Evolutionary conservation across 2,797 vertebrate species (phyloP).

Genomic region (Poecilia picta): DNA sequence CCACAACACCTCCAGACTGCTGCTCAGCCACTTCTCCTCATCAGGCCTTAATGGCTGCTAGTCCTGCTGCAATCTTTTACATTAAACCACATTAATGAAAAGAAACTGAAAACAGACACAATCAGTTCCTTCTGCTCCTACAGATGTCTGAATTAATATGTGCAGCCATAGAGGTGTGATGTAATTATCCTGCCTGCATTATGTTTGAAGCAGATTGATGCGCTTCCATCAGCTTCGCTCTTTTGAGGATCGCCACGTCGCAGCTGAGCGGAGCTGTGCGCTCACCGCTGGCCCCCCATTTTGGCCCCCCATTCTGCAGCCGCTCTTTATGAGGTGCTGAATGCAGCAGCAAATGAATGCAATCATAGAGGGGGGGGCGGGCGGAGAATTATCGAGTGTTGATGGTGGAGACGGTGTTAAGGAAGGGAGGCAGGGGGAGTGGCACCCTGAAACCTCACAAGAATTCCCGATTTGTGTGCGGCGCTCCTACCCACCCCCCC

Average conservation of each 20-base stretch:
- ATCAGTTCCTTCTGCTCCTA: constrained; percentile 22
- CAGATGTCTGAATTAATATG: constrained; percentile 22
- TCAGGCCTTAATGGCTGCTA: constrained; percentile 23
- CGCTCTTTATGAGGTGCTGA: constrained; percentile 72
- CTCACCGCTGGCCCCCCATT: constrained; percentile 61
- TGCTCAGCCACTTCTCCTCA: constrained; percentile 43
- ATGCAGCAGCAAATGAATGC: constrained; percentile 71
- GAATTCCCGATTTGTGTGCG: constrained; percentile 61
- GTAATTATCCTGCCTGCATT: constrained; percentile 25
- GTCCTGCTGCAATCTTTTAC: constrained; percentile 14
- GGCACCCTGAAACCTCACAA: constrained; percentile 54
- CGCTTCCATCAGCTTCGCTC: constrained; percentile 21
- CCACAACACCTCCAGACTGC: constrained; percentile 26
- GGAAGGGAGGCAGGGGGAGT: constrained; percentile 22
- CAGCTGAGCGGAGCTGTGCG: constrained; percentile 54
- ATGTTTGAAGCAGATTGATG: constrained; percentile 44
- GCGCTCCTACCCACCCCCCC: constrained; percentile 45
- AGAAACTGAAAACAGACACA: constrained; percentile 28
- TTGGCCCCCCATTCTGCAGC: constrained; percentile 60
- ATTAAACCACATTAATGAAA: constrained; percentile 38
- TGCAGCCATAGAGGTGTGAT: constrained; percentile 8
- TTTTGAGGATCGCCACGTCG: constrained; percentile 53
- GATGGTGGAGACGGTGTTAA: constrained; percentile 4
- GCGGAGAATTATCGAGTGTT: constrained; percentile 36
- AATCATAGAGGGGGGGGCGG: constrained; percentile 43